Conservation (phyloP, 2,113 vertebrate genomes). For the Tenrec ecaudatus region DNA sequence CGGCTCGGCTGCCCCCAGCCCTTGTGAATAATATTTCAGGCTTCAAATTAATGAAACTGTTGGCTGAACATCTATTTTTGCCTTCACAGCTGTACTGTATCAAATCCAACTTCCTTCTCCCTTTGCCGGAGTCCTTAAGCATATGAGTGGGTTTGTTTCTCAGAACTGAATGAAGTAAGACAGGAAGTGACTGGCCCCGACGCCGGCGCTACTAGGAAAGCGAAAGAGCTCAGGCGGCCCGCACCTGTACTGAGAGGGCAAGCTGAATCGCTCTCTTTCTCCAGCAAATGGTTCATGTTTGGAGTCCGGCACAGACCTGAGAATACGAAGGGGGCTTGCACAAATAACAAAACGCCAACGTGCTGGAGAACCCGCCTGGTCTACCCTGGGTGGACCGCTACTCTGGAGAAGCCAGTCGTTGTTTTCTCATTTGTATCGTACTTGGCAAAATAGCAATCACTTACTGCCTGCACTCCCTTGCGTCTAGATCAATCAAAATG, state of each 20-base stretch:
- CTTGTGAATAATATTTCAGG: background rate
- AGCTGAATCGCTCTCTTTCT: background rate
- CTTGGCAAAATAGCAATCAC: too few relatives aligned
- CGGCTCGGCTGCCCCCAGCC: background rate
- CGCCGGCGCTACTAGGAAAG: background rate
- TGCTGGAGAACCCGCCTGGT: too few relatives aligned
- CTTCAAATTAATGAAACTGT: background rate
- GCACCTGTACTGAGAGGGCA: background rate
- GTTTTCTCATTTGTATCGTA: too few relatives aligned
- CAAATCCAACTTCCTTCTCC: background rate
- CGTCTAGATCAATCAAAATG: too few relatives aligned
- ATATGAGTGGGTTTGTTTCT: background rate
- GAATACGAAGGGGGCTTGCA: too few relatives aligned
- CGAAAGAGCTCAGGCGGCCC: too few relatives aligned
- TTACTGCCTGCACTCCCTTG: too few relatives aligned
- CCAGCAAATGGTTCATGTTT: background rate
- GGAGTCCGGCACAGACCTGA: too few relatives aligned
- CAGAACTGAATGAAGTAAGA: background rate
- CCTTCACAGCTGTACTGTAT: background rate
- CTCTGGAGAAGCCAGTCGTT: too few relatives aligned
- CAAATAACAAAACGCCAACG: too few relatives aligned
- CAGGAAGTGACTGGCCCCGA: background rate
- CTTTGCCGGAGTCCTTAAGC: too few relatives aligned
- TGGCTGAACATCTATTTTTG: background rate
- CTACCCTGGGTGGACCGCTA: too few relatives aligned